phyloP scores from a whole-genome alignment of 2,113 vertebrate species.

The Sapajus apella region DNA sequence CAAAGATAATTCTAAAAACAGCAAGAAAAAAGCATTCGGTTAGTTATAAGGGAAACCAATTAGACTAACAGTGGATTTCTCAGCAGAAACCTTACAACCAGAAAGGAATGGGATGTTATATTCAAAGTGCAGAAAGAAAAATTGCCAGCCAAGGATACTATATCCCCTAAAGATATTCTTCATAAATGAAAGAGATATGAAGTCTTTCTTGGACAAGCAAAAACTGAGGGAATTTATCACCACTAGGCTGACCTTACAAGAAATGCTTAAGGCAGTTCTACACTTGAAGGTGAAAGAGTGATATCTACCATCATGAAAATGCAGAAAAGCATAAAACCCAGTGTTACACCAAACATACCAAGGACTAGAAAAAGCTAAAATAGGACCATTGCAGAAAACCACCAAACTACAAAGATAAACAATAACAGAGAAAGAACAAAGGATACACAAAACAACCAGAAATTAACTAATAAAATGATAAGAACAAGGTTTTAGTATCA shows the following conservation, averaged over 20 bases:
- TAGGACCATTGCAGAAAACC: neutral
- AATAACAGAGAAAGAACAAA: neutral
- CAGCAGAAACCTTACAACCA: neutral
- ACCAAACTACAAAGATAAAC: neutral
- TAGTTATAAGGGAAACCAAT: neutral
- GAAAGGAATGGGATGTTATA: neutral
- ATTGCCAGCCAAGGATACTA: neutral
- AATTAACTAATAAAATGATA: neutral
- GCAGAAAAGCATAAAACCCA: neutral
- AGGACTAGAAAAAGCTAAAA: neutral
- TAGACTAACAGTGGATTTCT: neutral
- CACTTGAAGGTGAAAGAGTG: neutral
- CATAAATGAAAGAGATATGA: neutral
- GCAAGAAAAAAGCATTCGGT: neutral
- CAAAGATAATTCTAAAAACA: neutral
- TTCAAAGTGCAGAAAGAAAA: neutral
- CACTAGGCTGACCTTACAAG: neutral
- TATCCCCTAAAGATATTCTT: neutral
- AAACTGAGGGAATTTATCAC: neutral
- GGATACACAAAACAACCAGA: neutral
- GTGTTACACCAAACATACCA: neutral
- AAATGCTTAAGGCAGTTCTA: neutral
- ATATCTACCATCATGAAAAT: neutral
- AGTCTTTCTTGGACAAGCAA: neutral
- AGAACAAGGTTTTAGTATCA: neutral